Evolutionary conservation across 2,113 vertebrate genomes (phyloP).

Genomic region (Seriola quinqueradiata): DNA sequence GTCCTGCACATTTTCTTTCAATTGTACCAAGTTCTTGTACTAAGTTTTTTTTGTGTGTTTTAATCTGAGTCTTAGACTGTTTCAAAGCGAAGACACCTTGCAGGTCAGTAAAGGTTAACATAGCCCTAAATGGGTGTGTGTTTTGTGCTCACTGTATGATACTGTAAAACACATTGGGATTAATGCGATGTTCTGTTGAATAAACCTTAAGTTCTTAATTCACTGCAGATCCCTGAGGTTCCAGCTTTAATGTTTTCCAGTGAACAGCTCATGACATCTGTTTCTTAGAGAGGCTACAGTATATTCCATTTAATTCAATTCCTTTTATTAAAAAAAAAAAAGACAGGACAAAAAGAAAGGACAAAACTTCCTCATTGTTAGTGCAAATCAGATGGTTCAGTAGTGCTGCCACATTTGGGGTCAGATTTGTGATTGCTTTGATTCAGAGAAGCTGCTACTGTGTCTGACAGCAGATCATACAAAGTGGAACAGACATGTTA

Average conservation of each 20-base stretch:
- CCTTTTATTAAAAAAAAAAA: conserved; percentile 12
- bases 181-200: not conserved
- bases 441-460: not conserved
- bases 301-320: not conserved
- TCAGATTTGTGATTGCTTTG: not conserved
- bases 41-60: not conserved
- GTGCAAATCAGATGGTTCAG: conserved; percentile 44
- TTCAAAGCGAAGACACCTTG: not conserved
- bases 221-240: not conserved
- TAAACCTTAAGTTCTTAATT: not conserved
- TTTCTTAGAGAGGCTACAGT: not conserved
- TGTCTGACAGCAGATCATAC: conserved; percentile 5
- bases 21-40: too few species aligned
- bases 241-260: not conserved
- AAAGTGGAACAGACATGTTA: not conserved
- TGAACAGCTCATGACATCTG: not conserved
- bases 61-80: not conserved
- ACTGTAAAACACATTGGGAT: too few species aligned
- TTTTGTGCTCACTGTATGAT: not conserved
- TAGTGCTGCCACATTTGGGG: conserved; percentile 32
- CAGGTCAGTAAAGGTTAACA: too few species aligned
- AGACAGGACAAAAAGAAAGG: not conserved
- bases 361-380: not conserved
- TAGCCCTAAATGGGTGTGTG: not conserved
- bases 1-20: not conserved